Base-by-base conservation (phyloP, 1,140 invertebrate species). In the Amphibalanus amphitrite region DNA sequence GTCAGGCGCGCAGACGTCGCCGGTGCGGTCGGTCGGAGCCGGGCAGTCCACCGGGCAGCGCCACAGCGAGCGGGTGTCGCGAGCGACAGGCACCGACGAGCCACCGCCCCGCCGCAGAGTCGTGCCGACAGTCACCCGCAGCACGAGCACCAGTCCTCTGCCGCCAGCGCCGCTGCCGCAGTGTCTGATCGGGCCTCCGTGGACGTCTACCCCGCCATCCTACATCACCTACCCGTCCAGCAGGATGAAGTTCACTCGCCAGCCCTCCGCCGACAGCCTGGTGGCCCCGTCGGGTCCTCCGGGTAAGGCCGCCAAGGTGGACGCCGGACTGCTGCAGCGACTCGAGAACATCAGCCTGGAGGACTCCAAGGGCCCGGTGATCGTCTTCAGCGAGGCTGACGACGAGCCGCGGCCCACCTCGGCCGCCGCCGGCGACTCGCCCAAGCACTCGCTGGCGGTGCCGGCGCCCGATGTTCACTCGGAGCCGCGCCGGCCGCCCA, bases 321-420 rank as follows among this genome's bases (percentile, higher is more conserved):
- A 38, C 28, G 38, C 20, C 47, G 47, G 47, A 1, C 47, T 59
- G 47, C 47, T 59, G 47, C 47, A 59, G 47, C 47, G 47, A 1
- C 47, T 59, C 10, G 47, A 59, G 47, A 59, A 59, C 47, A 59
- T 59, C 47, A 59, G 47, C 17, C 47, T 59, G 47, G 47, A 59
- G 47, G 47, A 59, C 47, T 59, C 47, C 47, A 59, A 59, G 47
- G 65, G 69, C 29, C 72, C 72, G n/a, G 70, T 73, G 33, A 73
- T 73, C 23, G 71, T 71, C 0, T 73, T 73, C 69, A 73, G 72
- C 64, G 70, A 71, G 33, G 72, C 71, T 20, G 72, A 73, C 28
- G 71, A 70, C 13, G 71, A 71, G 68, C 25, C 28, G 17, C 68
- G 72, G 28, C 71, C 72, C 29, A 23, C 40, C 15, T 70, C 70